phyloP scores from a whole-genome alignment of 2,113 vertebrate genomes.

The Lipotes vexillifer region DNA sequence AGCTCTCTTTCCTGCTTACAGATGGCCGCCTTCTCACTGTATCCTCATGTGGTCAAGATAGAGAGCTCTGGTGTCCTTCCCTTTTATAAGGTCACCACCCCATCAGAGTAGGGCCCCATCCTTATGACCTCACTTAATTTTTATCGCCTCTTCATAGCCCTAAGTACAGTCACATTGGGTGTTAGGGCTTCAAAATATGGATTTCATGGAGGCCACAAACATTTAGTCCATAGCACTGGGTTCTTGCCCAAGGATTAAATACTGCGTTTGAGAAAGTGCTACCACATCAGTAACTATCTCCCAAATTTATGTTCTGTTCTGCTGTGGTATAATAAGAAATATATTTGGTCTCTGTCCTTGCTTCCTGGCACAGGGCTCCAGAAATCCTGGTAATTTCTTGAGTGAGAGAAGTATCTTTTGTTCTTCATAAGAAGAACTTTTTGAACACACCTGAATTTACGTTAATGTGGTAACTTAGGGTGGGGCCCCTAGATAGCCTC shows the following conservation, averaged over 20 bases:
- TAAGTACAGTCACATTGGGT: not conserved
- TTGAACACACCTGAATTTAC: not conserved
- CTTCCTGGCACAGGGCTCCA: not conserved
- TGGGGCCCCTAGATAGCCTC: not conserved
- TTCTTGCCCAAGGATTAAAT: not conserved
- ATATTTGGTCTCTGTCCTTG: not conserved
- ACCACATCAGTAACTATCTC: not conserved
- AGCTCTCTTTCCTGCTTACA: not conserved
- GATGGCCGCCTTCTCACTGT: not conserved
- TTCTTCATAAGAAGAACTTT: not conserved
- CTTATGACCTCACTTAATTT: not conserved
- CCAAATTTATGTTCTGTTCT: not conserved
- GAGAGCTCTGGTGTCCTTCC: not conserved
- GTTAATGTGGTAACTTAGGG: not conserved
- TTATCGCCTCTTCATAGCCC: not conserved
- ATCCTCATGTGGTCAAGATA: not conserved
- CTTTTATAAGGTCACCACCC: not conserved
- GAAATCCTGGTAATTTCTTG: not conserved
- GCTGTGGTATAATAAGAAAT: not conserved
- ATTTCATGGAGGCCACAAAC: not conserved
- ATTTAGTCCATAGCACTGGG: not conserved
- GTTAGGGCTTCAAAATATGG: not conserved
- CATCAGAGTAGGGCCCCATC: not conserved
- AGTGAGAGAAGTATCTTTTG: not conserved
- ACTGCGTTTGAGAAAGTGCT: not conserved